These are phyloP conservation scores for Vanessa atalanta DNA, from an alignment of 1,140 invertebrate genomes.

Conservation along the genomic window DNA sequence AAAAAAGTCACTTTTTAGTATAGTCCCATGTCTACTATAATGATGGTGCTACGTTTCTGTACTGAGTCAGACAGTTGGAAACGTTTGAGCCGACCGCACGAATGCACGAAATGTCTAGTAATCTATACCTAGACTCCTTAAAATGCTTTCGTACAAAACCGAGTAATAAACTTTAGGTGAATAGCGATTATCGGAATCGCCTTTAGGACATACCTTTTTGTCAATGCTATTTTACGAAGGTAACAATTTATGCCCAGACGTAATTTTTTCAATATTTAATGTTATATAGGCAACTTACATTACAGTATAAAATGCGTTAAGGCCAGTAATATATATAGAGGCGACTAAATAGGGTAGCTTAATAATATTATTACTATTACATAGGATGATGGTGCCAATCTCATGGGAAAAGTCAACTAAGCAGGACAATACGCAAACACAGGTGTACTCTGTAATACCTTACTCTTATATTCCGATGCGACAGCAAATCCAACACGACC, in stretches of 20 bases:
- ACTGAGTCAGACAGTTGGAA: slow-evolving; percentile 36
- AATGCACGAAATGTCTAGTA: slow-evolving; percentile 55
- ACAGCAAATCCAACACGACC: no score
- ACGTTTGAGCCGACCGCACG: slow-evolving; percentile 59
- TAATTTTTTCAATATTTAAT: neutral
- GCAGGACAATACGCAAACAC: no score
- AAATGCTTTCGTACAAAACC: slow-evolving; percentile 52
- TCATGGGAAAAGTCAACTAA: no score
- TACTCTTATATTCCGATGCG: no score
- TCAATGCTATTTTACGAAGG: neutral
- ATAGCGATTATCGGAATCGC: slow-evolving; percentile 40
- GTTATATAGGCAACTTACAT: no score
- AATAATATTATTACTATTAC: no score
- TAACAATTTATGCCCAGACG: neutral
- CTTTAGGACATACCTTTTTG: slow-evolving; percentile 26
- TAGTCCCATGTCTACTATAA: slow-evolving; percentile 20
- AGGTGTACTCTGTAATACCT: no score
- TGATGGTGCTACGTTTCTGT: slow-evolving; percentile 29
- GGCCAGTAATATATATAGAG: no score
- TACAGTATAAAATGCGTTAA: no score
- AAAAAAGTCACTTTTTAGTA: no score
- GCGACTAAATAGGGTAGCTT: no score
- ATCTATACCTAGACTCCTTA: slow-evolving; percentile 52
- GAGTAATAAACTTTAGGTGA: slow-evolving; percentile 55
- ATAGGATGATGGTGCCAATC: no score